Evolutionary conservation across 1,140 invertebrate genomes (phyloP).

Genomic region (Pseudomyrmex gracilis): DNA sequence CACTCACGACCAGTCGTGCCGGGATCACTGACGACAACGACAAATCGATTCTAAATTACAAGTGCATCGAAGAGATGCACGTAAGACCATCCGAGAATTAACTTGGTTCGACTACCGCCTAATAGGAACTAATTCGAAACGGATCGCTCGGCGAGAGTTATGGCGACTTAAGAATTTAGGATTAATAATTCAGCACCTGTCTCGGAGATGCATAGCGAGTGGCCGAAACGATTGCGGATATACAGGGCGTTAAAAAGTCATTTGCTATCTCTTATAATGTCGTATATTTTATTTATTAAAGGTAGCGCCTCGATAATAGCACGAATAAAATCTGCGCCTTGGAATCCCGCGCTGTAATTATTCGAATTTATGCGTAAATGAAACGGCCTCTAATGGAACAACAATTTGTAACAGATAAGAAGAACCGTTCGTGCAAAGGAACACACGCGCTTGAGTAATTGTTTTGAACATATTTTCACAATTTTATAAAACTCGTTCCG

Average conservation of each 20-base stretch:
- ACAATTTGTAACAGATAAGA: no score
- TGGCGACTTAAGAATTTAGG: constrained; percentile 70
- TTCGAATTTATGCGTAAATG: background rate
- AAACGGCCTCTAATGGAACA: background rate
- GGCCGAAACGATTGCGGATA: constrained; percentile 6
- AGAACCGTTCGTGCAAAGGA: no score
- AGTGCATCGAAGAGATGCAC: constrained; percentile 50
- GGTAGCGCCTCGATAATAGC: background rate
- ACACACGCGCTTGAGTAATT: no score
- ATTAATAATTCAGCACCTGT: constrained; percentile 72
- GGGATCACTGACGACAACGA: constrained; percentile 61
- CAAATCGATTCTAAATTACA: constrained; percentile 69
- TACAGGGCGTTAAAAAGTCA: constrained; percentile 36
- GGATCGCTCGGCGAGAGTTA: constrained; percentile 69
- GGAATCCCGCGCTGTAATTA: background rate
- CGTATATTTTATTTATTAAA: no score
- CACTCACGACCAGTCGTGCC: constrained; percentile 67
- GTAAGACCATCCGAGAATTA: constrained; percentile 58
- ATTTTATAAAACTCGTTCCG: background rate
- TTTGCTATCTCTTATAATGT: background rate
- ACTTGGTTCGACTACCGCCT: constrained; percentile 56
- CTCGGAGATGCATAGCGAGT: constrained; percentile 60
- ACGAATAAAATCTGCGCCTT: background rate
- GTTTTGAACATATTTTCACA: no score
- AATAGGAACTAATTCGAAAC: constrained; percentile 74